Base-by-base conservation (phyloP, 2,113 vertebrate genomes). In the Poecilia latipinna region DNA sequence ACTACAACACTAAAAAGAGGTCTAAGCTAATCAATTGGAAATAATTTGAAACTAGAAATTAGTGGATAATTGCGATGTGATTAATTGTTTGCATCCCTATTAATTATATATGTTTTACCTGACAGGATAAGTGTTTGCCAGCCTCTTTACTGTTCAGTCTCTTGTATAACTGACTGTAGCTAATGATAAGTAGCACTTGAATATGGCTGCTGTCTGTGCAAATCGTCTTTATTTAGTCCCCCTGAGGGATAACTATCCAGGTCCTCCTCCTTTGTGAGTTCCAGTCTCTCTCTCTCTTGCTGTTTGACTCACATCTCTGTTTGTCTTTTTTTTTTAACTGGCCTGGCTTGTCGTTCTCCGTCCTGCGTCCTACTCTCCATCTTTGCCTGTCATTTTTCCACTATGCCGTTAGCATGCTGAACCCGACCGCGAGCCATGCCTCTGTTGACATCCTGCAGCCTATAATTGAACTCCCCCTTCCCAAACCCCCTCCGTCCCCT, bases 401-500 rank as follows among this genome's bases (percentile, higher is more conserved):
- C 72, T 61, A 2, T 70, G 60, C 71, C 65, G 67, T 26, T 51
- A 87, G 78, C 74, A 75, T 64, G 68, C 68, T 79, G 33, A 74
- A 60, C 57, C 72, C 66, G 0, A 32, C 70, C 35, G 63, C 77
- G 78, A 70, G 68, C 75, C 87, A 85, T 31, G 42, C 83, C 0
- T 82, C 75, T 19, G 35, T 82, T 51, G 68, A 74, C 31, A 26
- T 89, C 71, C 78, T 89, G 42, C 78, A 87, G 75, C 90, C 90
- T 44, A 75, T 87, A 76, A 85, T 73, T 84, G 89, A 92, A 85
- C 71, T 74, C 78, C 86, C 86, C 29, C 8, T 82, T 63, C 77
- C 77, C 65, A 79, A 74, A 44, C 73, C 68, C 3, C 63, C 77
- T 28, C 83, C 75, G 44, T 62, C 28, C 4, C 77, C 62, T 29